phyloP scores from a whole-genome alignment of 2,888 invertebrate species.

The Electrophaes corylata region DNA sequence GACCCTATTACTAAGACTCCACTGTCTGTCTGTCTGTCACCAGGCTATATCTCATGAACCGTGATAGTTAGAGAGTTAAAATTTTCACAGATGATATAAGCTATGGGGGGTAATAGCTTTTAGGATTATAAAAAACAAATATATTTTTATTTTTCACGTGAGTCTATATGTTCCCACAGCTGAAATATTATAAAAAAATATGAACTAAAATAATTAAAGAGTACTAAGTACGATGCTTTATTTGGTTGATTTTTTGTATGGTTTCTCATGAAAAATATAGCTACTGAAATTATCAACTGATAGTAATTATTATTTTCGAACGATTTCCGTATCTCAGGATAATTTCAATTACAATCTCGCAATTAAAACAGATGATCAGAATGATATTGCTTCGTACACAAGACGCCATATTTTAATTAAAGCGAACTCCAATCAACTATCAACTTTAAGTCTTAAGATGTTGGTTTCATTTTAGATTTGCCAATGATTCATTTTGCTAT shows the following conservation, averaged over 20 bases:
- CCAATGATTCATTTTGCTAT: conserved; percentile 37
- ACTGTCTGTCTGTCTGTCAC: no score
- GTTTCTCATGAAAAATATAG: neutral
- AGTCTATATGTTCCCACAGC: no score
- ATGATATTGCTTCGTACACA: conserved; percentile 44
- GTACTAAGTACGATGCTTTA: no score
- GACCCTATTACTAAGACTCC: no score
- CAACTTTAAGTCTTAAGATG: conserved; percentile 20
- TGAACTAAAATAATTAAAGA: no score
- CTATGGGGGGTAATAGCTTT: no score
- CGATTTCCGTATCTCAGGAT: conserved; percentile 7
- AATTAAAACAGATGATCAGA: conserved; percentile 48
- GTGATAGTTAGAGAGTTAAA: no score
- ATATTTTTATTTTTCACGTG: no score
- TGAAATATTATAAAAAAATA: no score
- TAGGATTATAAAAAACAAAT: no score
- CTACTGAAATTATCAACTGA: conserved; percentile 1
- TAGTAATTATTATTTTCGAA: neutral
- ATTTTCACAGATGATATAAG: no score
- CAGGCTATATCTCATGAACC: no score
- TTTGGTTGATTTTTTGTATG: neutral
- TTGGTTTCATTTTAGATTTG: conserved; percentile 34
- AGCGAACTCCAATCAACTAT: conserved; percentile 33
- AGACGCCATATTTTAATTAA: conserved; percentile 54
- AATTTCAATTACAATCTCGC: conserved; percentile 25